Conservation (phyloP, 2,888 invertebrate species). For the Synergus japonicus region DNA sequence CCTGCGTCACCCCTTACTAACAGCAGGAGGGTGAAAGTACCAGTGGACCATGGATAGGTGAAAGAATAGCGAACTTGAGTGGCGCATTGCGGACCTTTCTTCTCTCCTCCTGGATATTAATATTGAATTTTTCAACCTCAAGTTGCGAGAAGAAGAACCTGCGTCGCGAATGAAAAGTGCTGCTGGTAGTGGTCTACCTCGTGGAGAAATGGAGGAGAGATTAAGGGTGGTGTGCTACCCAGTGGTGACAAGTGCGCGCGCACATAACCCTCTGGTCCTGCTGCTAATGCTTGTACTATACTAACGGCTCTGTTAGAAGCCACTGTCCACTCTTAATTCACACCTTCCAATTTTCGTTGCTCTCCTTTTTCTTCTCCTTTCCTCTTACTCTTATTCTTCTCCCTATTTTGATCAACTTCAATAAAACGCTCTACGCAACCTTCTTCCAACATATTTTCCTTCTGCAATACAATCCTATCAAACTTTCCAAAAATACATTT, state of each 20-base stretch:
- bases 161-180: slow-evolving; percentile 37
- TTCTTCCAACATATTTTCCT: slow-evolving; percentile 2
- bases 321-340: slow-evolving; percentile 51
- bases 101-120: slow-evolving; percentile 86
- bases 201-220: slow-evolving; percentile 37
- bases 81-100: slow-evolving; percentile 80
- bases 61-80: slow-evolving; percentile 51
- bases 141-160: slow-evolving; percentile 9
- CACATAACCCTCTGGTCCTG: slow-evolving; percentile 20
- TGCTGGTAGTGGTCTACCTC: slow-evolving; percentile 44
- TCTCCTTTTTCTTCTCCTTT: background rate
- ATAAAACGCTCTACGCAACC: slow-evolving; percentile 5
- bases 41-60: background rate
- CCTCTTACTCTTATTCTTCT: background rate
- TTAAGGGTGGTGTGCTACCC: slow-evolving; percentile 41
- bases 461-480: background rate
- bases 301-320: slow-evolving; percentile 45
- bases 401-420: background rate
- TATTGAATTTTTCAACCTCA: slow-evolving; percentile 85
- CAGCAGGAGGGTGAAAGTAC: slow-evolving; percentile 45
- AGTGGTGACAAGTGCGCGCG: slow-evolving; percentile 48
- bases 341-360: slow-evolving; percentile 36
- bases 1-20: slow-evolving; percentile 48
- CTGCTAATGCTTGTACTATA: slow-evolving; percentile 40
- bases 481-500: slow-evolving; percentile 10